Evolutionary conservation across 2,113 vertebrate species (phyloP).

Genomic region (Picathartes gymnocephalus): DNA sequence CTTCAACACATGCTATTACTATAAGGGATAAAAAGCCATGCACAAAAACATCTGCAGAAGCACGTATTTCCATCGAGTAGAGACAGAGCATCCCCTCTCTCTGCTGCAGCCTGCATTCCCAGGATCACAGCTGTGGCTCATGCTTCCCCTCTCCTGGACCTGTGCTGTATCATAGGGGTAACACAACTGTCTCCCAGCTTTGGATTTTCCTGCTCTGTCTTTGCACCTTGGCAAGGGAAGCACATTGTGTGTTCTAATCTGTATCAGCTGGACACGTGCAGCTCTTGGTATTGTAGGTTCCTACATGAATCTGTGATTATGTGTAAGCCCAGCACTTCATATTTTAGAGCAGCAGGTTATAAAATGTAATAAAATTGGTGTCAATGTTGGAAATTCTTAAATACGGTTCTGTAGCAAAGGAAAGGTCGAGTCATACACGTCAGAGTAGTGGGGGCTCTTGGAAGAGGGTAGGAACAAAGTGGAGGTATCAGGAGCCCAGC

Average conservation of each 20-base stretch:
- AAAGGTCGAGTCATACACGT: not conserved
- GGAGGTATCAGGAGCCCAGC: not conserved
- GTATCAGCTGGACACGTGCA: not conserved
- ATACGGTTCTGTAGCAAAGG: not conserved
- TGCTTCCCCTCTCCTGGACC: not conserved
- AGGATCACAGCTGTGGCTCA: not conserved
- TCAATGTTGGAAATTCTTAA: not conserved
- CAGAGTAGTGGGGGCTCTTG: not conserved
- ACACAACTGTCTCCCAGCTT: not conserved
- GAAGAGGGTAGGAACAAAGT: not conserved
- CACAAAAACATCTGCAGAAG: not conserved
- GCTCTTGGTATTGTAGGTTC: not conserved
- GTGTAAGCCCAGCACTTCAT: not conserved
- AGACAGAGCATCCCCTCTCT: not conserved
- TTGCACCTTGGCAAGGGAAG: not conserved
- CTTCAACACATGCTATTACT: not conserved
- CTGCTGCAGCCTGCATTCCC: not conserved
- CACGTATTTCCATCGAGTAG: fast-evolving
- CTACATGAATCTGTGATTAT: not conserved
- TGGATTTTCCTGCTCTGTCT: not conserved
- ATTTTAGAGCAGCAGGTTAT: not conserved
- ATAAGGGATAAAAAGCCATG: not conserved
- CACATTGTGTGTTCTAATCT: not conserved
- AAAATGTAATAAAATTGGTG: not conserved
- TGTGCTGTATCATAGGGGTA: not conserved